phyloP scores from a whole-genome alignment of 2,797 vertebrate genomes.

The Tauraco hartlaubi region DNA sequence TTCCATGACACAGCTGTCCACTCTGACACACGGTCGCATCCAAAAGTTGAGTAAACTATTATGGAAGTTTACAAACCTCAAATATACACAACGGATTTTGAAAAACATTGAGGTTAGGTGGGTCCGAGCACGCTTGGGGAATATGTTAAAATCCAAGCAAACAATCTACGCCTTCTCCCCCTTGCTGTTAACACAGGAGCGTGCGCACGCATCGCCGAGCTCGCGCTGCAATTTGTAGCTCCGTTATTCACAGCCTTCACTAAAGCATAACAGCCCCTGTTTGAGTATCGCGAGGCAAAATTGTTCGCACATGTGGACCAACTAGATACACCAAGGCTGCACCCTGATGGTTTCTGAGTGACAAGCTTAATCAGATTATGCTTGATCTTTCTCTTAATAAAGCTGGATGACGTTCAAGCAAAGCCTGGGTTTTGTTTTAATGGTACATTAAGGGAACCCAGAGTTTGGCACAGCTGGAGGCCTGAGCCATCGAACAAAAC shows the following conservation, averaged over 20 bases:
- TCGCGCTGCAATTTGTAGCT: neutral
- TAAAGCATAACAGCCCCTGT: constrained; percentile 58
- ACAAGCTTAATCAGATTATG: constrained; percentile 66
- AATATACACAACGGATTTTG: constrained; percentile 31
- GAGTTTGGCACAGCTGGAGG: constrained; percentile 62
- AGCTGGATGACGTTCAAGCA: constrained; percentile 66
- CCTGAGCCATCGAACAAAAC: constrained; percentile 8
- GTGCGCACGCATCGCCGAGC: neutral
- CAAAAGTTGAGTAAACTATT: constrained; percentile 22
- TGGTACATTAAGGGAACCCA: constrained; percentile 47
- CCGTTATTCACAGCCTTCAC: constrained; percentile 29
- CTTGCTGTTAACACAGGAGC: neutral
- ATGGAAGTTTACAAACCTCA: constrained; percentile 54
- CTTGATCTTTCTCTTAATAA: constrained; percentile 72
- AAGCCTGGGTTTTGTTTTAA: constrained; percentile 51
- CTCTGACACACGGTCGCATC: neutral
- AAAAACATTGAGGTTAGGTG: constrained; percentile 39
- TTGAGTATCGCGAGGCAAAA: constrained; percentile 37
- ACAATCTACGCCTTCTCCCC: neutral
- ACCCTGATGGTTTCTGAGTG: constrained; percentile 53
- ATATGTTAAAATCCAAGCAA: constrained; percentile 44
- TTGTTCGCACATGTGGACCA: constrained; percentile 45
- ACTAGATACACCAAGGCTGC: constrained; percentile 45
- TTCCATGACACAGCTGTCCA: neutral
- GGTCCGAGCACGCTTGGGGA: neutral